Evolutionary conservation across 2,113 vertebrate species (phyloP).

Genomic region (Falcunculus frontatus): DNA sequence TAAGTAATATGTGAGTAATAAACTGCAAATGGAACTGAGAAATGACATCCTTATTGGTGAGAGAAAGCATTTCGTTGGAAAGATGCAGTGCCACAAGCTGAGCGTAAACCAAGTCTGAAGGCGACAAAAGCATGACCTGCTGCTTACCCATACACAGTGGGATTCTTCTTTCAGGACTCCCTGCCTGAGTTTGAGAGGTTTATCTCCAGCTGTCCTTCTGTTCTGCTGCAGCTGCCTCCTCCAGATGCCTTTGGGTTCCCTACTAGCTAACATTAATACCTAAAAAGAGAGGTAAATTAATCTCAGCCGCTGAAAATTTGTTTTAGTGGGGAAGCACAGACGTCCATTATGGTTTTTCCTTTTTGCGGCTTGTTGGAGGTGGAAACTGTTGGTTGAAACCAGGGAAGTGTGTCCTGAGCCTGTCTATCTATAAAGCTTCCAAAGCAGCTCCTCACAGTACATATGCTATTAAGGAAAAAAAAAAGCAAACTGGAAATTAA

Average conservation of each 20-base stretch:
- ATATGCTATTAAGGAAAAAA: too few relatives aligned
- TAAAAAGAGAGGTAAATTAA: background rate
- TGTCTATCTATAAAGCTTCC: background rate
- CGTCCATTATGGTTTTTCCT: background rate
- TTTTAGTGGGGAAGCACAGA: background rate
- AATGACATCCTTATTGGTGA: background rate
- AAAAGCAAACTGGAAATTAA: background rate
- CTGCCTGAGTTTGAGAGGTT: background rate
- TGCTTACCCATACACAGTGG: background rate
- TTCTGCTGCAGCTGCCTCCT: background rate
- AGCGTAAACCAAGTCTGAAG: background rate
- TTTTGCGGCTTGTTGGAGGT: background rate
- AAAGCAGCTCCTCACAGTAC: background rate
- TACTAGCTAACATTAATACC: background rate
- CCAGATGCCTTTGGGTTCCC: background rate
- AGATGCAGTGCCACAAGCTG: background rate
- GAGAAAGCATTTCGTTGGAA: background rate
- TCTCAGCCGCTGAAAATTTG: background rate
- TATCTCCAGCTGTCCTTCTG: background rate
- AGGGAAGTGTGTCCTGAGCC: background rate
- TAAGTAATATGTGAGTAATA: slow-evolving; percentile 23
- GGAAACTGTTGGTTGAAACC: background rate
- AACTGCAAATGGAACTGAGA: background rate
- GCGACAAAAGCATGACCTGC: background rate
- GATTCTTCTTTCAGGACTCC: background rate